Evolutionary conservation across 2,113 vertebrate genomes (phyloP).

Genomic region (Callaeas wilsoni): DNA sequence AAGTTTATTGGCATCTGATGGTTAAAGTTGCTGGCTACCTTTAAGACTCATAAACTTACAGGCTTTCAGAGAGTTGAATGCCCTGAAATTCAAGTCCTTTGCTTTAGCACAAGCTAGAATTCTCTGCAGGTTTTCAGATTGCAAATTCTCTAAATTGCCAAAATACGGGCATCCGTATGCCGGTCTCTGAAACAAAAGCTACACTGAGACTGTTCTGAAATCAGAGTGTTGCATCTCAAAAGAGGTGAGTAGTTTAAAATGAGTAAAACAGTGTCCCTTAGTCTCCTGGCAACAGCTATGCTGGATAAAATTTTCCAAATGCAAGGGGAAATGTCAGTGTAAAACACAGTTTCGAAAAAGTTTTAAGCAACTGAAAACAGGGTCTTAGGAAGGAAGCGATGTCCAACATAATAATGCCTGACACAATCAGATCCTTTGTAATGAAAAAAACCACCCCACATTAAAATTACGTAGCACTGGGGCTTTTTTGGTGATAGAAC

Average conservation of each 20-base stretch:
- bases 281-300: not conserved
- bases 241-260: not conserved
- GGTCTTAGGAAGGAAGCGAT: rapidly evolving
- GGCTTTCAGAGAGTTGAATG: not conserved
- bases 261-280: not conserved
- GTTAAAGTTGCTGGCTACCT: not conserved
- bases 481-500: not conserved
- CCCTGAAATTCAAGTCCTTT: not conserved
- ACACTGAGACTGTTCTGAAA: not conserved
- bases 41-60: not conserved
- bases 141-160: not conserved
- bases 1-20: not conserved
- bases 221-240: not conserved
- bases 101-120: not conserved
- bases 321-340: not conserved
- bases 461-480: not conserved
- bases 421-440: not conserved
- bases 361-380: not conserved
- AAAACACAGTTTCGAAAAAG: not conserved
- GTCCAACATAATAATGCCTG: not conserved
- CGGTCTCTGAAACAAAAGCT: not conserved
- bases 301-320: not conserved
- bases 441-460: not conserved
- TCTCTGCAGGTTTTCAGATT: not conserved
- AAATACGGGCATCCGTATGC: not conserved